Evolutionary conservation across 2,888 invertebrate genomes (phyloP).

Genomic region (Caenorhabditis wallacei): DNA sequence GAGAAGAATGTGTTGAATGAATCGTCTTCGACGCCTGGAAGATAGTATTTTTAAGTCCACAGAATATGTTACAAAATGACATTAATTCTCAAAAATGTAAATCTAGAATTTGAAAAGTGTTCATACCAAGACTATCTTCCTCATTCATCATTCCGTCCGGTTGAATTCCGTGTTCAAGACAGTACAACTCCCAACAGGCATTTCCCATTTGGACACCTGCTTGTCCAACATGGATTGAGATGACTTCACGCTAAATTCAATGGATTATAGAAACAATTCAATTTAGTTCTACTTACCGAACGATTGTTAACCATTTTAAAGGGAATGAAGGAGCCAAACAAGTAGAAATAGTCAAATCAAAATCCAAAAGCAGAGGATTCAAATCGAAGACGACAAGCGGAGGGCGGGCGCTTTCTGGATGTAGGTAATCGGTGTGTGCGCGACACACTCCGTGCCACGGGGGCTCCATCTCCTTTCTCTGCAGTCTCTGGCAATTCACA

Average conservation of each 20-base stretch:
- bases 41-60: neutral
- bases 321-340: neutral
- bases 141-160: conserved; percentile 84
- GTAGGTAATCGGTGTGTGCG: conserved; percentile 59
- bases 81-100: neutral
- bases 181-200: conserved; percentile 86
- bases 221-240: conserved; percentile 81
- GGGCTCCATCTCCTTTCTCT: conserved; percentile 23
- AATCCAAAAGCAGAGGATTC: conserved; percentile 8
- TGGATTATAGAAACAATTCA: neutral
- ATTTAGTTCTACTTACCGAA: conserved; percentile 56
- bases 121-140: conserved; percentile 65
- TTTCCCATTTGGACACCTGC: conserved; percentile 84
- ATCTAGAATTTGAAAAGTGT: neutral
- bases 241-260: conserved; percentile 76
- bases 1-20: conserved; percentile 91
- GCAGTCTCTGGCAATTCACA: conserved; percentile 35
- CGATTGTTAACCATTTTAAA: conserved; percentile 69
- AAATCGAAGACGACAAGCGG: conserved; percentile 31
- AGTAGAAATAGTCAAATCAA: conserved; percentile 16
- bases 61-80: neutral
- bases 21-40: conserved; percentile 87
- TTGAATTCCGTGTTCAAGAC: conserved; percentile 86
- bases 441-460: conserved; percentile 40
- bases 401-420: conserved; percentile 53